A percentile compares a stretch with the other conserved stretches of the same genome.
These are phyloP conservation scores for Pycnomerus fuliginosus DNA, from an alignment of 2,888 invertebrate species.

Conservation along the genomic window DNA sequence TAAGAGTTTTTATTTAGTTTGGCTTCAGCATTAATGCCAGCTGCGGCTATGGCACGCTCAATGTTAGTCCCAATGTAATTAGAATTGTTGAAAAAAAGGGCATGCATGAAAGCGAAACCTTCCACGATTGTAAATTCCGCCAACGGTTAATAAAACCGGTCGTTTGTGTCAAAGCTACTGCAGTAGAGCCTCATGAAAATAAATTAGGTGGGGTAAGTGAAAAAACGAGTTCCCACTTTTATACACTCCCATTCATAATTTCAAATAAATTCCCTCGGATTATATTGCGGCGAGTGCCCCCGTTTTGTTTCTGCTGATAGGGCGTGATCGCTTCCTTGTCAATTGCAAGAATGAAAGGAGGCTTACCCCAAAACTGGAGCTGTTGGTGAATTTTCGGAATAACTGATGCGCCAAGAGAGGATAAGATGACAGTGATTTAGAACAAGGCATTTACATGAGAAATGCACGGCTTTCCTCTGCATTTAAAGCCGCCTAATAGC, in stretches of 20 bases:
- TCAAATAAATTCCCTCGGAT: constrained; percentile 17
- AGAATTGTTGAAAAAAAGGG: too few relatives aligned
- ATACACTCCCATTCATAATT: constrained; percentile 18
- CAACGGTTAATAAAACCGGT: constrained; percentile 16
- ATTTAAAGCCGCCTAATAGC: too few relatives aligned
- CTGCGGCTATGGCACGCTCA: too few relatives aligned
- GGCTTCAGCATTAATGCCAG: too few relatives aligned
- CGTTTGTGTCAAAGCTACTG: constrained; percentile 12
- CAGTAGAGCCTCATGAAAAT: constrained; percentile 19
- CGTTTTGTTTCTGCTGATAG: constrained; percentile 3
- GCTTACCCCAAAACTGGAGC: constrained; percentile 2
- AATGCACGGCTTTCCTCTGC: too few relatives aligned
- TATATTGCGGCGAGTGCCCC: constrained; percentile 7
- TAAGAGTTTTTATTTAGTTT: too few relatives aligned
- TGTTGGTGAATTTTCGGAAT: constrained; percentile 6
- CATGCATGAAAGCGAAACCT: constrained; percentile 5
- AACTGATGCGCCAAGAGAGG: neutral
- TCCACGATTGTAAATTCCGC: constrained; percentile 10
- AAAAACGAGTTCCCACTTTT: constrained; percentile 23
- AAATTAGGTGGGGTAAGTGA: constrained; percentile 20
- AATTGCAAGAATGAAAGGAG: too few relatives aligned
- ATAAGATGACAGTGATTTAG: neutral
- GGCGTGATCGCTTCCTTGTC: too few relatives aligned
- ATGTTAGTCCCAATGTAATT: too few relatives aligned
- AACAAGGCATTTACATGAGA: neutral